Evolutionary conservation across 2,797 vertebrate genomes (phyloP), one percentile per base, ranked within the genome.

Genomic region (Ispidina picta): DNA sequence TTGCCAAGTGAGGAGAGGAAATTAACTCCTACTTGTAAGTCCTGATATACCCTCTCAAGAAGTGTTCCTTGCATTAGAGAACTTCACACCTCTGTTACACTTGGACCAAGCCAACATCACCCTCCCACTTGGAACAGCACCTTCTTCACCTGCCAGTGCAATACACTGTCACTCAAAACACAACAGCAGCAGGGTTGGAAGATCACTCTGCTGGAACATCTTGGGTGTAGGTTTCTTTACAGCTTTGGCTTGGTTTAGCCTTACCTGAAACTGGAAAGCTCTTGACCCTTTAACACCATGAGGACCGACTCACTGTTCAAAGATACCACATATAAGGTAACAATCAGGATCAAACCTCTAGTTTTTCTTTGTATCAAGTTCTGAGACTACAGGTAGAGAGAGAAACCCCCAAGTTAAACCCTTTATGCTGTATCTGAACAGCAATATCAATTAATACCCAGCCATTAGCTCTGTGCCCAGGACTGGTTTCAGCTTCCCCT

Each of bases 361-460:
- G 6, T 51, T 85, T 46, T 31, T 59, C 11, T 71, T 55, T 44
- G 46, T 28, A 33, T 43, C 1, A 1, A 55, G 29, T 52, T 62
- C 81, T 60, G 60, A 90, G 39, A 72, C 55, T 71, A 46, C 20
- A 73, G 1, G 3, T 6, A 72, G 26, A 13, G 37, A 86, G 43
- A n/a, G 1, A 29, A 89, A 74, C 44, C 21, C 68, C 12, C 29
- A 68, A 35, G 33, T 81, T 85, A 80, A 94, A 87, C 51, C 66
- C 55, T 77, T 68, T 72, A 83, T 28, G 18, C 23, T 29, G 6
- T n/a, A 49, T 33, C 46, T 68, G 75, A 81, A 73, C 5, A 81
- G 63, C 52, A 60, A 44, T 43, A 41, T 74, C 70, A 84, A 86
- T 76, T 86, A 90, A 83, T n/a, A 86, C 3, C 14, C 72, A 77